Conservation (phyloP, 2,888 invertebrate species). For the Drymonia ruficornis region DNA sequence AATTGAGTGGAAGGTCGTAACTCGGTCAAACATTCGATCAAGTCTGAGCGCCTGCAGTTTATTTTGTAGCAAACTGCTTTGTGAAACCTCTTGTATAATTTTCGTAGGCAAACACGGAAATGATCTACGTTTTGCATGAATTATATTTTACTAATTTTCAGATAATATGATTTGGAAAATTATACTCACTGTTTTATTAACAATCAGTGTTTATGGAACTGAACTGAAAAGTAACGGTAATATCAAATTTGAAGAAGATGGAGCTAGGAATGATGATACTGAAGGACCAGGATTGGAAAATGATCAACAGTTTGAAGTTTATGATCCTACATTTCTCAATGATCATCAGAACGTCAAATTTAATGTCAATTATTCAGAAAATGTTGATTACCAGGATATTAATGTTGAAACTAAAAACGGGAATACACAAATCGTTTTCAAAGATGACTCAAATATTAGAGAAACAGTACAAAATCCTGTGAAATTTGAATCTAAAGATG, state of each 20-base stretch:
- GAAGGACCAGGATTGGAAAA: slow-evolving; percentile 38
- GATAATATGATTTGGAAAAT: slow-evolving; percentile 13
- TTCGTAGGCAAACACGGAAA: not conserved
- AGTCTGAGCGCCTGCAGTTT: not conserved
- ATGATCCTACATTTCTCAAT: not conserved
- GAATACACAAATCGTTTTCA: slow-evolving; percentile 15
- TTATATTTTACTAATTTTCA: slow-evolving; percentile 28
- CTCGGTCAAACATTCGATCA: no score
- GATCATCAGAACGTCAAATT: not conserved
- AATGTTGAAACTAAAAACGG: slow-evolving; percentile 7
- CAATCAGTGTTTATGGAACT: not conserved
- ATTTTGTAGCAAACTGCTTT: not conserved
- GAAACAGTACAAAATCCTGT: not conserved
- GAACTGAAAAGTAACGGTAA: slow-evolving; percentile 12
- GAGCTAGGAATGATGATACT: slow-evolving; percentile 1
- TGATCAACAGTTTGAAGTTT: slow-evolving; percentile 6
- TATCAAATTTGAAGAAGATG: slow-evolving; percentile 26
- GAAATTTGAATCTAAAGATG: not conserved
- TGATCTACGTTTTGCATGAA: not conserved
- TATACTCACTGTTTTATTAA: slow-evolving; percentile 2
- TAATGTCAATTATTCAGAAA: slow-evolving; percentile 2
- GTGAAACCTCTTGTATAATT: not conserved
- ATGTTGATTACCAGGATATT: slow-evolving; percentile 10
- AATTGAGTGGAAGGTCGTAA: no score
- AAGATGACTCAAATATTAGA: slow-evolving; percentile 12